Evolutionary conservation across 2,797 vertebrate species (phyloP), one percentile per base, ranked within the genome.

Genomic region (Mormyrus hasselquistii): DNA sequence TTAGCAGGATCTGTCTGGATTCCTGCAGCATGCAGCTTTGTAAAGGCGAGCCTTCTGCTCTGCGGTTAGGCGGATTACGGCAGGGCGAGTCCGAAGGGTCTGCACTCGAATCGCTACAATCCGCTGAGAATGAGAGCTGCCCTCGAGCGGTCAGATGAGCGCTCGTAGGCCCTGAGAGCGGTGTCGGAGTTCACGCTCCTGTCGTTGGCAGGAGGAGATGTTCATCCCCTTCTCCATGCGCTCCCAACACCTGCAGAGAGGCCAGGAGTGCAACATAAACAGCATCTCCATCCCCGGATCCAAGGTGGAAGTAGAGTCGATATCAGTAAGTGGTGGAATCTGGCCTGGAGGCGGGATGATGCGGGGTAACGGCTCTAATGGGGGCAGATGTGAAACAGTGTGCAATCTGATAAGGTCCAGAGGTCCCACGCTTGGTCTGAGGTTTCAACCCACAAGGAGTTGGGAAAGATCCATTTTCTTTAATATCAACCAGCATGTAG

Each of bases 281-380:
- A 89, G 89, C 4, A 34, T 91, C 12, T 38, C 86, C 4, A 84
- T 91, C 19, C 90, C 92, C 1, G 89, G 85, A 25, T 91, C 92
- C 84, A 94, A 91, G 88, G 82, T 86, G 38, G 91, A 92, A 90
- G 91, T 92, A 12, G 90, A 92, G 84, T 87, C 91, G 50, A 93
- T 92, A 49, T 92, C 92, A 1, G 93, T 92, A 90, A 91, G 91
- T 7, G 7, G 2, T 9, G 25, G 82, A 29, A 25, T 22, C 83
- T 22, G n/a, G 2, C 53, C 34, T 38, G 29, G 34, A 22, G 12
- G 14, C 5, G 53, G 53, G 34, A 59, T 16, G 41, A 59, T 16
- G 19, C 34, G 7, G 29, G 65, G 29, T 73, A 34, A 73, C 4
- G 65, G 29, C 38, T 79, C 38, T 41, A n/a, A 79, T 79, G 73